A percentile compares a stretch with the other conserved stretches of the same genome.
phyloP scores from a whole-genome alignment of 2,113 vertebrate genomes.

The Phalacrocorax brasilianus region DNA sequence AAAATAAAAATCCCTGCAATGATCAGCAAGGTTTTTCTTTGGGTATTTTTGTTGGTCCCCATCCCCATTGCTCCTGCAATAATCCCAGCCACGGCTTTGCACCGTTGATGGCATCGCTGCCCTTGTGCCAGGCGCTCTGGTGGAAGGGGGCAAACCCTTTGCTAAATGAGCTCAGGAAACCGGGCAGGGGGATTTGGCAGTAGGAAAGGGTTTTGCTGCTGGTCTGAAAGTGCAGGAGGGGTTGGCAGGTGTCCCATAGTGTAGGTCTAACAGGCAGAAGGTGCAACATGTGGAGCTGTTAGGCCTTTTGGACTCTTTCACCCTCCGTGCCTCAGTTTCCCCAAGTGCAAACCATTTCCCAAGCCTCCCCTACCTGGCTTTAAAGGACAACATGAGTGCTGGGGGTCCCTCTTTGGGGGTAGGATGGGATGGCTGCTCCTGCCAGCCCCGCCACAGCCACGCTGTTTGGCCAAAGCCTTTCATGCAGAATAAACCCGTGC shows the following conservation, averaged over 20 bases:
- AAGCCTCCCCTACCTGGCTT: neutral
- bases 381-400: accelerated
- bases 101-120: accelerated
- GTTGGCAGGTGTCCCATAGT: neutral
- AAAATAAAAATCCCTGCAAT: accelerated
- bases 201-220: neutral
- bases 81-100: neutral
- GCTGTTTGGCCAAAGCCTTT: neutral
- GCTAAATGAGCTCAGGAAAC: neutral
- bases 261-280: neutral
- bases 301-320: neutral
- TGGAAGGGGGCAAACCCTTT: neutral
- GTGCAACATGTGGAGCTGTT: neutral
- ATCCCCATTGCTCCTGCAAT: neutral
- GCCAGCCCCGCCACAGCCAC: neutral
- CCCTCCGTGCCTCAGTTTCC: neutral
- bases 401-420: neutral
- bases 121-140: accelerated
- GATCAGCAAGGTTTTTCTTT: neutral
- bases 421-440: neutral
- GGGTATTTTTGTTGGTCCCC: neutral
- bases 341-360: neutral
- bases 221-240: neutral
- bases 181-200: neutral
- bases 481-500: neutral